Evolutionary conservation across 1,140 invertebrate genomes (phyloP), one percentile per base, ranked within the genome.

Genomic region (Caenorhabditis brenneri): DNA sequence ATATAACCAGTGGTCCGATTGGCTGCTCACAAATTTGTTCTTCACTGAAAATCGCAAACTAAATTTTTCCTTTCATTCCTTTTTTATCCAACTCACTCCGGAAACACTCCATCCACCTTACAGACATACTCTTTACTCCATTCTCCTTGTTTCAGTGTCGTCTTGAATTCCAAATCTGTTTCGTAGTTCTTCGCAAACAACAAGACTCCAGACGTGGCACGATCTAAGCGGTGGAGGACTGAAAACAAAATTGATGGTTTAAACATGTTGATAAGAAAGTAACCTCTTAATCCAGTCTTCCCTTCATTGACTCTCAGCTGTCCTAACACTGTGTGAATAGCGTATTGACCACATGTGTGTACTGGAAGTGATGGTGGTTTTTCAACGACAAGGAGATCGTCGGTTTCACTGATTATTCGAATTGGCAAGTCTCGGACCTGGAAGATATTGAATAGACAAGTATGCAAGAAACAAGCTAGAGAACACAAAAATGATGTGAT

Each of bases 351-450:
- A 81, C 88, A 88, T 0, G 81, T 79, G 80, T 94, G 91, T 93
- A 95, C 96, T 92, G 98, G 98, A 93, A 99, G 97, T 92, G 97
- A 99, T 91, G 97, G 95, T 89, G 98, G 97, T 94, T 99, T 99
- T 94, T 99, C 97, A 91, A 99, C 95, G 91, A 99, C 97, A 92
- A 99, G 94, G 93, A 98, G 94, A 93, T 99, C 96, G 92, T 97
- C 95, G 93, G 96, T 96, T 93, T 97, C 96, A 93, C 96, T 94
- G 91, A 99, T 94, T 92, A 99, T 95, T 55, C 85, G 48, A 79
- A 89, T 87, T 19, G 88, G 82, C 27, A 53, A 31, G 27, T 58
- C 60, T 27, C 74, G 69, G 19, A 84, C 60, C 82, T 86, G 80
- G 7, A 87, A 65, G n/a, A 87, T 48, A 55, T 58, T 85, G 16